Evolutionary conservation across 2,888 invertebrate species (phyloP).

Genomic region (Drosophila demipolita): DNA sequence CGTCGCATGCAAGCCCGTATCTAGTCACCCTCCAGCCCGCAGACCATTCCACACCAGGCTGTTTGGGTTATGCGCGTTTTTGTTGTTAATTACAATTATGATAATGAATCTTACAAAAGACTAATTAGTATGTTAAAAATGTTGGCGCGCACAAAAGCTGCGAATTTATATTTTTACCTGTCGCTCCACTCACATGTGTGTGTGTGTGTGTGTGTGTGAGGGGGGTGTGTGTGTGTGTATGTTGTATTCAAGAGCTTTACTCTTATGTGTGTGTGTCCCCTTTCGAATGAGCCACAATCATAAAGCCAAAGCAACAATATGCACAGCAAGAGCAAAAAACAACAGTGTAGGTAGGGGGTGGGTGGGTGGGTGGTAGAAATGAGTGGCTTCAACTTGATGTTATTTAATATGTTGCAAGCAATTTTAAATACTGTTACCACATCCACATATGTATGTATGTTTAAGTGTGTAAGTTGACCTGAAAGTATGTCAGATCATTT

Average conservation of each 20-base stretch:
- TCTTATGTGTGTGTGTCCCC: slow-evolving; percentile 41
- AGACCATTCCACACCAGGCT: not conserved
- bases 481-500: slow-evolving; percentile 26
- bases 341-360: not conserved
- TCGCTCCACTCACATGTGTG: slow-evolving; percentile 30
- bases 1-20: slow-evolving; percentile 34
- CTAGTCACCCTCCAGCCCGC: not conserved
- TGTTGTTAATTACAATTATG: slow-evolving; percentile 80
- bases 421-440: slow-evolving; percentile 27
- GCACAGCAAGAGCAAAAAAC: slow-evolving; percentile 26
- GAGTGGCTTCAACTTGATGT: slow-evolving; percentile 37
- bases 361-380: slow-evolving; percentile 7
- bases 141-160: slow-evolving; percentile 62
- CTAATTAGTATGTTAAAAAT: slow-evolving; percentile 80
- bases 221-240: slow-evolving; percentile 14
- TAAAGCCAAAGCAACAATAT: slow-evolving; percentile 39
- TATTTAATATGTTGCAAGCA: slow-evolving; percentile 46
- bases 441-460: not conserved
- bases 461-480: slow-evolving; percentile 20
- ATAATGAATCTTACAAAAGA: slow-evolving; percentile 80
- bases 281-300: slow-evolving; percentile 39
- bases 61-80: slow-evolving; percentile 44
- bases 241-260: slow-evolving; percentile 60
- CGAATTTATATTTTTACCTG: slow-evolving; percentile 59
- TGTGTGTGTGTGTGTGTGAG: slow-evolving; percentile 9